These are phyloP conservation scores for Neoscelio sp. DNA, from an alignment of 2,888 invertebrate species.

Conservation along the genomic window DNA sequence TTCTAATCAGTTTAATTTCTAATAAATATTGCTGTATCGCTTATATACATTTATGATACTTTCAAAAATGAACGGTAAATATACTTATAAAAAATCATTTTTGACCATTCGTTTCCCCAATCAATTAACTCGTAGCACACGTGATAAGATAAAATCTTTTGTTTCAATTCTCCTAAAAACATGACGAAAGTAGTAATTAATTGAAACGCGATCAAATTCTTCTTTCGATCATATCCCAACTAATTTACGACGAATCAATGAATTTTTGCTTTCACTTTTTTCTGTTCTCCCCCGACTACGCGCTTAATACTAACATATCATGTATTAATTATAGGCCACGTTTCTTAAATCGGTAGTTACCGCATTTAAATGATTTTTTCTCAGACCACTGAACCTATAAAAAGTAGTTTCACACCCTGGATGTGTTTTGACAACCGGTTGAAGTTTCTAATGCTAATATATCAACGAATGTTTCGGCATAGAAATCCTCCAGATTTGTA, in stretches of 20 bases:
- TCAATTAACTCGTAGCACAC: conserved; percentile 49
- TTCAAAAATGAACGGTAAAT: too few relatives aligned
- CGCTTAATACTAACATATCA: conserved; percentile 24
- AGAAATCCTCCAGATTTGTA: neutral
- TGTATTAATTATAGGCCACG: conserved; percentile 42
- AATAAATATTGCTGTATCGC: too few relatives aligned
- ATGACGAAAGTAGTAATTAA: conserved; percentile 52
- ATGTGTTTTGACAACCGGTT: conserved; percentile 29
- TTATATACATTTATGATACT: too few relatives aligned
- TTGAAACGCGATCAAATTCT: conserved; percentile 57
- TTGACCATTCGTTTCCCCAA: conserved; percentile 35
- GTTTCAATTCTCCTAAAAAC: conserved; percentile 29
- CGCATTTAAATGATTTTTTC: neutral
- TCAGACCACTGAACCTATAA: neutral
- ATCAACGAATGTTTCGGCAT: neutral
- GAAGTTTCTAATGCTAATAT: conserved; percentile 13
- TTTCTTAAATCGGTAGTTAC: conserved; percentile 6
- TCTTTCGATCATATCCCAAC: conserved; percentile 28
- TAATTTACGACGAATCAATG: conserved; percentile 47
- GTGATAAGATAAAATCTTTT: conserved; percentile 26
- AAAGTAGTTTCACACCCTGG: conserved; percentile 2
- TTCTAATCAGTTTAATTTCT: too few relatives aligned
- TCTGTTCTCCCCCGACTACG: conserved; percentile 6
- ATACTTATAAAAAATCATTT: conserved; percentile 23
- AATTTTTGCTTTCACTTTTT: conserved; percentile 4